Conservation (phyloP, 2,113 vertebrate species). For the Hoplias malabaricus region DNA sequence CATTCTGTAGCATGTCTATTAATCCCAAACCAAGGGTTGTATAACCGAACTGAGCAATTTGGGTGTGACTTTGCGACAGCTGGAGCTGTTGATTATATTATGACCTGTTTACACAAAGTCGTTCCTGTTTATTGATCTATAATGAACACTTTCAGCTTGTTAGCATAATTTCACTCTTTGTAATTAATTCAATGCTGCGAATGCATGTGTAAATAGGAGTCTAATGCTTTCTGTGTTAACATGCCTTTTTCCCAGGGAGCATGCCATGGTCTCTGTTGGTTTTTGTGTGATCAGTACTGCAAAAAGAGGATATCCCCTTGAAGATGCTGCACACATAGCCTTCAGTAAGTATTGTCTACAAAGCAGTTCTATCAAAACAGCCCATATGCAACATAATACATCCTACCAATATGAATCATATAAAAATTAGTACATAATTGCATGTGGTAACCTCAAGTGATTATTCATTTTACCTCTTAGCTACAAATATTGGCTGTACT, state of each 20-base stretch:
- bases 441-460: too few relatives aligned
- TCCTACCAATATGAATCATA: too few relatives aligned
- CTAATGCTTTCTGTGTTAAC: background rate
- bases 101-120: background rate
- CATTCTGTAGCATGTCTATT: background rate
- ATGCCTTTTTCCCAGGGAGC: constrained; percentile 76
- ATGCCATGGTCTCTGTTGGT: constrained; percentile 88
- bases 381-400: too few relatives aligned
- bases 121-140: background rate
- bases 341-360: constrained; percentile 80
- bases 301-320: constrained; percentile 92
- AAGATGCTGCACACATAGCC: constrained; percentile 94
- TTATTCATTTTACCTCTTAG: too few relatives aligned
- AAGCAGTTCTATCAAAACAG: background rate
- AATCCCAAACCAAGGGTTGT: background rate
- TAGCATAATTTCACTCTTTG: background rate
- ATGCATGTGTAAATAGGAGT: background rate
- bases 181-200: background rate
- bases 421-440: background rate
- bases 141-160: background rate
- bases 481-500: too few relatives aligned
- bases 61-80: background rate
- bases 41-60: background rate
- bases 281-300: constrained; percentile 88
- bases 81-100: background rate